These are phyloP conservation scores for Galerucella nymphaeae DNA, from an alignment of 2,888 invertebrate species.

Conservation along the genomic window DNA sequence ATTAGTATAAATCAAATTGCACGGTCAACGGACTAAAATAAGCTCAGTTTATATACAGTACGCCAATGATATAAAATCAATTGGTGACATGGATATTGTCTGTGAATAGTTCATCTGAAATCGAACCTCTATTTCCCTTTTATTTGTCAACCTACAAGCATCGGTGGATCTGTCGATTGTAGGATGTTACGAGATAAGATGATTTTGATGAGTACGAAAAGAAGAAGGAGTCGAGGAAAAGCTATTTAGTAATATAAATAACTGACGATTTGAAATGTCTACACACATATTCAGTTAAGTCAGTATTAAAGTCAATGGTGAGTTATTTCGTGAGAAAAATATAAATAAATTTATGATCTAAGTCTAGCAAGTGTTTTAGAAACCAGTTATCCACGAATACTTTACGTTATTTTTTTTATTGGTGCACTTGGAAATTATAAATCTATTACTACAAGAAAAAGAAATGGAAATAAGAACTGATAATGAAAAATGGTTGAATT, in stretches of 20 bases:
- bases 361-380: too few species aligned
- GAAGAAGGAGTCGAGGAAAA: neutral
- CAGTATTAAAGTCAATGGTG: too few species aligned
- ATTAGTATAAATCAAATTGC: too few species aligned
- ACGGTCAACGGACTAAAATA: neutral
- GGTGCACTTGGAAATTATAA: too few species aligned
- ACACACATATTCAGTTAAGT: neutral
- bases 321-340: too few species aligned
- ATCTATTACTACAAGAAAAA: too few species aligned
- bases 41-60: neutral
- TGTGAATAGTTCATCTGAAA: constrained; percentile 53
- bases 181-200: neutral
- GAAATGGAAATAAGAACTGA: too few species aligned
- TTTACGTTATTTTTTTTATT: too few species aligned
- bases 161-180: neutral
- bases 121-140: constrained; percentile 43
- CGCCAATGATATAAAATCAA: constrained; percentile 12
- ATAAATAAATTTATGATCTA: too few species aligned
- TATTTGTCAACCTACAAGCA: constrained; percentile 10
- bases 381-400: too few species aligned
- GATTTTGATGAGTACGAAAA: neutral
- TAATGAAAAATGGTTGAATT: too few species aligned
- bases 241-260: neutral
- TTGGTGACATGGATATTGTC: constrained; percentile 50
- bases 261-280: neutral